Conservation (phyloP, 1,140 invertebrate species). For the Drosophila rhopaloa region DNA sequence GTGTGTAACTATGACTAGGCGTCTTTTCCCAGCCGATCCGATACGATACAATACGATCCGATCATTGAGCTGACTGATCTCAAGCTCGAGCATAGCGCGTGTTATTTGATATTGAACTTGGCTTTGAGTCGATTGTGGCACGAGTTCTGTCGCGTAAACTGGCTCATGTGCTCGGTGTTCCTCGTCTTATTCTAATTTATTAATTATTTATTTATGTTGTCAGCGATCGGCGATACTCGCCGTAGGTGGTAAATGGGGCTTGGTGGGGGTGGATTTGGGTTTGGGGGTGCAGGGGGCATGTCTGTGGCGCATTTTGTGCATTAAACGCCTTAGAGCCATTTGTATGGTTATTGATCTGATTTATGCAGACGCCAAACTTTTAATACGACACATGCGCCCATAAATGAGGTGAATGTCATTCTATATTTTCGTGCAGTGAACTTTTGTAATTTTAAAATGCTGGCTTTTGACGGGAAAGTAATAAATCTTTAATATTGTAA, state of each 20-base stretch:
- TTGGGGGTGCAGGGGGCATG: background rate
- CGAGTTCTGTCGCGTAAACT: conserved; percentile 49
- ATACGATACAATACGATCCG: conserved; percentile 11
- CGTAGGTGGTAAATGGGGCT: conserved; percentile 46
- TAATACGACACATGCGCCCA: conserved; percentile 49
- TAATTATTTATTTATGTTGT: conserved; percentile 77
- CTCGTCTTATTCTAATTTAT: conserved; percentile 73
- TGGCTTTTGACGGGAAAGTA: background rate
- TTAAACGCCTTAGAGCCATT: conserved; percentile 68
- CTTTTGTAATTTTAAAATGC: background rate
- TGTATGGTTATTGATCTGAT: conserved; percentile 44
- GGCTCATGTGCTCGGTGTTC: conserved; percentile 44
- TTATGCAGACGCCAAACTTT: conserved; percentile 49
- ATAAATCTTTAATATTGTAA: background rate
- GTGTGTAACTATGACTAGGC: conserved; percentile 39
- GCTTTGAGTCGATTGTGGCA: conserved; percentile 59
- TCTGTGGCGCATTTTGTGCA: conserved; percentile 61
- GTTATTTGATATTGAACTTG: conserved; percentile 79
- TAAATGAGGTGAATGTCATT: conserved; percentile 25
- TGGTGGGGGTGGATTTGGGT: conserved; percentile 12
- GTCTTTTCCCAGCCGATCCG: conserved; percentile 11
- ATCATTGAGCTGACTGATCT: conserved; percentile 45
- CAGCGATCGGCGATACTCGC: conserved; percentile 42
- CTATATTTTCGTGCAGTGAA: conserved; percentile 26
- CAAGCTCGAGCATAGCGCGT: conserved; percentile 52